A percentile compares a stretch with the other conserved stretches of the same genome.
These are phyloP conservation scores for Mobula birostris DNA, from an alignment of 2,113 vertebrate genomes.

Conservation along the genomic window DNA sequence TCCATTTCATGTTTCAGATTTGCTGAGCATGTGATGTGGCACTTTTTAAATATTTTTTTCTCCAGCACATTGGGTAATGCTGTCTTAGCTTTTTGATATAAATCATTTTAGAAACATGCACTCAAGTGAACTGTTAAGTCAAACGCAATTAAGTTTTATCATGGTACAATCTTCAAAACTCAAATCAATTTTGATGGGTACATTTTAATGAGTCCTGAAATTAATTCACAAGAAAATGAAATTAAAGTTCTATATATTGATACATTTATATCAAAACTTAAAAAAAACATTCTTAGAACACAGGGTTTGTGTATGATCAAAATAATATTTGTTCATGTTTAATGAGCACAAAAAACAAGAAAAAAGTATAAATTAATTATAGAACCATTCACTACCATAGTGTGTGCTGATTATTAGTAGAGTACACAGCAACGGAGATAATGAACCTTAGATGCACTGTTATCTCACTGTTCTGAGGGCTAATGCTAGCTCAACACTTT, in stretches of 20 bases:
- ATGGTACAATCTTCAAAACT: slow-evolving; percentile 9
- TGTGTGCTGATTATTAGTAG: neutral
- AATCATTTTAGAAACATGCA: neutral
- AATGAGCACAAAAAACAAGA: neutral
- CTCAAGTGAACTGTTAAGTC: slow-evolving; percentile 27
- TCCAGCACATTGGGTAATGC: neutral
- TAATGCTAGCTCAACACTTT: neutral
- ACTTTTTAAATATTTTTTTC: neutral
- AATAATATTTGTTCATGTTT: neutral
- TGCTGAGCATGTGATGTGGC: neutral
- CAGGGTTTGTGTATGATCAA: neutral
- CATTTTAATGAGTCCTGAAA: slow-evolving; percentile 29
- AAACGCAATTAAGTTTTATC: slow-evolving; percentile 20
- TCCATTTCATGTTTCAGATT: neutral
- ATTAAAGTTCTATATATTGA: neutral
- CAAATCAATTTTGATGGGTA: slow-evolving; percentile 24
- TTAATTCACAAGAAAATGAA: neutral
- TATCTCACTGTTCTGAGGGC: neutral
- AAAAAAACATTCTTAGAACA: neutral
- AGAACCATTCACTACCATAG: neutral
- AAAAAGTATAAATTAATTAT: neutral
- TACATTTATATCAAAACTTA: neutral
- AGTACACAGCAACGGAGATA: neutral
- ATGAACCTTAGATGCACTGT: neutral
- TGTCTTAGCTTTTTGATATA: neutral